phyloP scores from a whole-genome alignment of 1,140 invertebrate species.

The Achroia grisella region DNA sequence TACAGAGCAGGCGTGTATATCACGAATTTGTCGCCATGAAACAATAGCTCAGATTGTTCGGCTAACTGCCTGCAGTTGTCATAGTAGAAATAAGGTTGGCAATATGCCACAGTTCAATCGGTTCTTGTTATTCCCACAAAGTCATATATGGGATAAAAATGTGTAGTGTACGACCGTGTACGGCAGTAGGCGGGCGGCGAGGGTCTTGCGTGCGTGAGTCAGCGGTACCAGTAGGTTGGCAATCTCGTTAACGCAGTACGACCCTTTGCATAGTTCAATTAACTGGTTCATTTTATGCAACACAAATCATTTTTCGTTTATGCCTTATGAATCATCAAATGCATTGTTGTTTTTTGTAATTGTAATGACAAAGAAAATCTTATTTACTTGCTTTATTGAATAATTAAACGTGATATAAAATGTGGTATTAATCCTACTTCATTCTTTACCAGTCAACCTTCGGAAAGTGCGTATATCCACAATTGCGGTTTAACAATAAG shows the following conservation, averaged over 20 bases:
- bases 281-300: no score
- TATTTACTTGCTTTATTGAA: no score
- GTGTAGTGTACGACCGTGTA: conserved; percentile 25
- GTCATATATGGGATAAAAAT: conserved; percentile 40
- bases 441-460: no score
- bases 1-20: conserved; percentile 1
- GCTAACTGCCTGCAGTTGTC: neutral
- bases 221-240: conserved; percentile 8
- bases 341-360: no score
- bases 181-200: conserved; percentile 19
- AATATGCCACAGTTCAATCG: conserved; percentile 17
- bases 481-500: no score
- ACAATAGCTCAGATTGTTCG: conserved; percentile 13
- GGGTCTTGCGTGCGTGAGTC: conserved; percentile 27
- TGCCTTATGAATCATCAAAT: no score
- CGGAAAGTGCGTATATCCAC: no score
- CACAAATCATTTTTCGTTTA: no score
- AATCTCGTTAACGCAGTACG: neutral
- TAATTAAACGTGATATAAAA: no score
- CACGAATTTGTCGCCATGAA: conserved; percentile 12
- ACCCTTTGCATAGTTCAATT: conserved; percentile 2
- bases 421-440: no score
- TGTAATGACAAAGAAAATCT: no score
- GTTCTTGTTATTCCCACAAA: conserved; percentile 23
- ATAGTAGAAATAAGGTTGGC: conserved; percentile 11